Evolutionary conservation across 2,797 vertebrate genomes (phyloP).

Genomic region (Fistularia tabacaria): DNA sequence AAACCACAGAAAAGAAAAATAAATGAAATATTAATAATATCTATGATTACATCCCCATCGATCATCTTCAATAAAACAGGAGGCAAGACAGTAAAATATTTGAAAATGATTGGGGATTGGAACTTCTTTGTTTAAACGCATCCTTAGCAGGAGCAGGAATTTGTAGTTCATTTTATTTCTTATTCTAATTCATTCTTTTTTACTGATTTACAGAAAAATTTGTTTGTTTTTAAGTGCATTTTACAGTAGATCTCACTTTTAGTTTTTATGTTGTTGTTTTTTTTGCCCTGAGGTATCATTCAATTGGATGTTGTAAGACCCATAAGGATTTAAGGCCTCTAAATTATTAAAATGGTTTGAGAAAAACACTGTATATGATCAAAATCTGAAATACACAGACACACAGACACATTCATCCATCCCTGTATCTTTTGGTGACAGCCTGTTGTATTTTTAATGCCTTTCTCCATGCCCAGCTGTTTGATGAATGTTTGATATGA

Average conservation of each 20-base stretch:
- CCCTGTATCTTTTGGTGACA: constrained; percentile 34
- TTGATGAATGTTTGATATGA: constrained; percentile 70
- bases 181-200: too few relatives aligned
- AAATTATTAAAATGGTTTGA: constrained; percentile 42
- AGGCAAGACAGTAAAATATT: too few relatives aligned
- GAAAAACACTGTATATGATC: not conserved
- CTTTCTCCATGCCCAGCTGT: constrained; percentile 47
- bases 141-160: too few relatives aligned
- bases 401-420: constrained; percentile 9
- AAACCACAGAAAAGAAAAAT: too few relatives aligned
- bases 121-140: too few relatives aligned
- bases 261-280: constrained; percentile 6
- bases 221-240: not conserved
- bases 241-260: too few relatives aligned
- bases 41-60: too few relatives aligned
- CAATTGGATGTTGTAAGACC: constrained; percentile 26
- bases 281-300: constrained; percentile 13
- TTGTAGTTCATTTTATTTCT: too few relatives aligned
- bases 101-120: too few relatives aligned
- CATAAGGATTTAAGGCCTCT: constrained; percentile 18
- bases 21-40: too few relatives aligned
- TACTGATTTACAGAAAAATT: too few relatives aligned
- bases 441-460: constrained; percentile 68
- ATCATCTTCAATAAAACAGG: too few relatives aligned
- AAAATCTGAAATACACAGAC: not conserved